Base-by-base conservation (phyloP, 2,797 vertebrate genomes). In the Hippopotamyrus pictus region DNA sequence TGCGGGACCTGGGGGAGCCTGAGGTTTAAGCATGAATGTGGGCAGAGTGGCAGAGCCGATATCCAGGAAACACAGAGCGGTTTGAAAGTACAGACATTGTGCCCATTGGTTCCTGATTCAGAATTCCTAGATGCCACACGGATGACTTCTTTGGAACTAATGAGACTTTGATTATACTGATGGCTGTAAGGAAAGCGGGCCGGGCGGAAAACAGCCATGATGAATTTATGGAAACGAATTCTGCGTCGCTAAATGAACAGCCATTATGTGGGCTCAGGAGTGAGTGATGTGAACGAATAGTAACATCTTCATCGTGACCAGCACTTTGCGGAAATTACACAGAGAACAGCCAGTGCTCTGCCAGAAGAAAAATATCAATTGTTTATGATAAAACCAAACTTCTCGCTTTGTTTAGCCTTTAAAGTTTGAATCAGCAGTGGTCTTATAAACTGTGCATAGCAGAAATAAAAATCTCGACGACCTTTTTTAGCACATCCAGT, bases 151-250 rank as follows among this genome's bases (percentile, higher is more conserved):
- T 57, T 33, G 51, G 17, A 57, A 86, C 51, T 86, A 86, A 86
- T 86, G 53, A 86, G 85, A 37, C 85, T 54, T 84, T 50, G 51
- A 57, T 86, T 37, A 59, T 86, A 37, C 85, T 59, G 37, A 86
- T 41, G 50, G 33, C 12, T 86, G 11, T 86, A 86, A 86, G 22
- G 29, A 59, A n/a, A 41, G 85, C 17, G 17, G 85, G 85, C 53
- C 12, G 85, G 85, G 25, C 85, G 25, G 85, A 54, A 41, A 54
- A 41, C 84, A 37, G 25, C 17, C 25, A 3, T 41, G 29, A 86
- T 86, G 50, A 86, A 86, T 83, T 48, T 17, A 44, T 22, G 46
- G 9, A 48, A 83, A 25, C 79, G 50, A 50, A 12, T 57, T 57
- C 51, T 37, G 25, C 25, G 0, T 12, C 1, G 17, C 25, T 54